phyloP scores from a whole-genome alignment of 2,888 invertebrate genomes.

The Ganaspis brasiliensis region DNA sequence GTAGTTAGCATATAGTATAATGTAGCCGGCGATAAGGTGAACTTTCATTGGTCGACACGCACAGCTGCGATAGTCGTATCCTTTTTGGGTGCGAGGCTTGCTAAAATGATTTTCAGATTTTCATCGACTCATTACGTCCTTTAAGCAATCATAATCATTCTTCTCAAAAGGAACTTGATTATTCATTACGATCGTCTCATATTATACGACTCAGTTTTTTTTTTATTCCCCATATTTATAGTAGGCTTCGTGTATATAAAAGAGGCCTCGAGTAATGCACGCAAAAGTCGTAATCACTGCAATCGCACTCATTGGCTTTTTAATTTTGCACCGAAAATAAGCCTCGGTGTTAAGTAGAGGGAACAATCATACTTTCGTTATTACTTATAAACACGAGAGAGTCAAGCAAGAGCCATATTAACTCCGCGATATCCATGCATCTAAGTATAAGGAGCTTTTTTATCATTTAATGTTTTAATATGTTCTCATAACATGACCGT shows the following conservation, averaged over 20 bases:
- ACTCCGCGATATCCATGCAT: not conserved
- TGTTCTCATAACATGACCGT: not conserved
- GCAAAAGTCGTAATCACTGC: slow-evolving; percentile 35
- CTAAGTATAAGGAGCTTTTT: slow-evolving; percentile 2
- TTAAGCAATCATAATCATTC: slow-evolving; percentile 2
- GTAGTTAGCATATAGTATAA: slow-evolving; percentile 65
- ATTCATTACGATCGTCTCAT: slow-evolving; percentile 33
- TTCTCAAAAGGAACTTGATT: slow-evolving; percentile 33
- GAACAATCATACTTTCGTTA: slow-evolving; percentile 45
- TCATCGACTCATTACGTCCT: slow-evolving; percentile 7
- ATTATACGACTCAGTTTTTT: slow-evolving; percentile 1
- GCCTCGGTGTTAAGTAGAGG: slow-evolving; percentile 32
- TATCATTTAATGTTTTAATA: slow-evolving; percentile 39
- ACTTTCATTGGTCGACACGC: slow-evolving; percentile 60
- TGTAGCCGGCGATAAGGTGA: slow-evolving; percentile 55
- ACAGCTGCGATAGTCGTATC: slow-evolving; percentile 43
- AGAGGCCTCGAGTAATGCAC: slow-evolving; percentile 42
- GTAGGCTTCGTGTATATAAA: slow-evolving; percentile 4
- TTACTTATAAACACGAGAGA: slow-evolving; percentile 57
- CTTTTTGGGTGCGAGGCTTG: slow-evolving; percentile 13
- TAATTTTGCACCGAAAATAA: slow-evolving; percentile 32
- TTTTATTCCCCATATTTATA: slow-evolving; percentile 12
- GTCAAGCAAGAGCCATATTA: slow-evolving; percentile 46
- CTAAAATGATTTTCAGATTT: slow-evolving; percentile 21
- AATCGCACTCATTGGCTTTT: slow-evolving; percentile 44